A percentile compares a stretch with the other conserved stretches of the same genome.
Evolutionary conservation across 2,797 vertebrate species (phyloP).

Genomic region (Protosalanx chinensis): DNA sequence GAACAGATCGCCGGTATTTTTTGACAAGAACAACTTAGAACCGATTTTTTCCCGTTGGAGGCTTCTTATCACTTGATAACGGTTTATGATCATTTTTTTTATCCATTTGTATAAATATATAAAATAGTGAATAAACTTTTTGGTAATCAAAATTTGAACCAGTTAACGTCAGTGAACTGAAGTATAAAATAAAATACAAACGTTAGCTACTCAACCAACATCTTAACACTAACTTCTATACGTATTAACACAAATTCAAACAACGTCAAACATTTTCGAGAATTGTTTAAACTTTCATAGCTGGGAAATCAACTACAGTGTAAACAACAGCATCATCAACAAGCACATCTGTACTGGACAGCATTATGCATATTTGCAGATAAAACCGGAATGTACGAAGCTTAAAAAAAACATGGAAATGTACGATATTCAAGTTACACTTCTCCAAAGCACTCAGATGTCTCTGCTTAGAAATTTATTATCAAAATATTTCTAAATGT

Average conservation of each 20-base stretch:
- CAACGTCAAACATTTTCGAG: not conserved
- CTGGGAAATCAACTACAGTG: conserved; percentile 1
- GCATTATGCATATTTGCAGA: not conserved
- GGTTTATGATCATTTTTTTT: not conserved
- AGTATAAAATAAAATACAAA: not conserved
- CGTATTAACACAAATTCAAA: not conserved
- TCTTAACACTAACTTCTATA: not conserved
- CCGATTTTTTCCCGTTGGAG: not conserved
- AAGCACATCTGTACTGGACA: not conserved
- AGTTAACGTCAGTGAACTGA: too few species aligned
- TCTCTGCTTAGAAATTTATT: too few species aligned
- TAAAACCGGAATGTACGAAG: conserved; percentile 8
- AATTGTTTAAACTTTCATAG: not conserved
- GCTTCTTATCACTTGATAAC: not conserved
- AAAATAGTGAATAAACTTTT: not conserved
- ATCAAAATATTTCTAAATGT: too few species aligned
- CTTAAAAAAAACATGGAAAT: not conserved
- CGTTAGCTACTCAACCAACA: not conserved
- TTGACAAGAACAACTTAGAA: not conserved
- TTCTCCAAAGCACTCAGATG: not conserved
- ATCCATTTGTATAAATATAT: not conserved
- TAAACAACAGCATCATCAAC: not conserved
- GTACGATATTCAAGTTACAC: not conserved
- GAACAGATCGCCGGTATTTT: too few species aligned
- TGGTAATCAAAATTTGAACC: not conserved